These are phyloP conservation scores for Diglossa cyanea DNA, from an alignment of 2,797 vertebrate species.

Conservation along the genomic window DNA sequence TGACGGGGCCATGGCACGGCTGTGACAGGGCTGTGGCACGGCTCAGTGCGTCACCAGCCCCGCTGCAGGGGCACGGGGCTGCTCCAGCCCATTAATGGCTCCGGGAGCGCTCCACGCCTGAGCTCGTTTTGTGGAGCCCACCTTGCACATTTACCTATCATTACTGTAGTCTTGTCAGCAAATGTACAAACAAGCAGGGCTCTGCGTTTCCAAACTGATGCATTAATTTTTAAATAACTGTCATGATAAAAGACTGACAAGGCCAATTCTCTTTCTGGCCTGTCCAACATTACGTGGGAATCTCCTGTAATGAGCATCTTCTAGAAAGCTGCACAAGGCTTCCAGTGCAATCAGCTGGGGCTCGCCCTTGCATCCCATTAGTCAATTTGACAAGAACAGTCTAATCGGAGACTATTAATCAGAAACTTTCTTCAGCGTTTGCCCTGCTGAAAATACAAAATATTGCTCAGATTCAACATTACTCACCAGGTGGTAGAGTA, in stretches of 20 bases:
- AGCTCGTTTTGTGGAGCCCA: not conserved
- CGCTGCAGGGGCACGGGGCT: not conserved
- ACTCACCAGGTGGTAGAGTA: not conserved
- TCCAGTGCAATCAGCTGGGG: conserved; percentile 52
- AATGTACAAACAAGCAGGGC: conserved; percentile 25
- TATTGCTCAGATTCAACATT: not conserved
- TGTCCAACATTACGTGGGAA: conserved; percentile 56
- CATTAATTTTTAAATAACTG: conserved; percentile 63
- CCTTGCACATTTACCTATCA: conserved; percentile 8
- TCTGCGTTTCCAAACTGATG: not conserved
- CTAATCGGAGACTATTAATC: conserved; percentile 66
- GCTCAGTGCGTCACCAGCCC: not conserved
- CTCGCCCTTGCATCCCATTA: conserved; percentile 63
- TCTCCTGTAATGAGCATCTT: conserved; percentile 70
- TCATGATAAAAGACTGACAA: conserved; percentile 63
- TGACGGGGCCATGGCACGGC: fast-evolving
- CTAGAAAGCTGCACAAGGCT: conserved; percentile 53
- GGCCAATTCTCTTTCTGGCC: conserved; percentile 51
- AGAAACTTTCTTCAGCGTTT: conserved; percentile 47
- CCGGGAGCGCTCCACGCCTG: not conserved
- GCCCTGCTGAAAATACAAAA: conserved; percentile 38
- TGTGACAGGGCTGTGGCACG: not conserved
- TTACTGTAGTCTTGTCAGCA: not conserved
- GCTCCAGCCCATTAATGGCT: not conserved
- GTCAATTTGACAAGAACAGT: conserved; percentile 69